Evolutionary conservation across 2,888 invertebrate genomes (phyloP).

Genomic region (Atrina japonica): DNA sequence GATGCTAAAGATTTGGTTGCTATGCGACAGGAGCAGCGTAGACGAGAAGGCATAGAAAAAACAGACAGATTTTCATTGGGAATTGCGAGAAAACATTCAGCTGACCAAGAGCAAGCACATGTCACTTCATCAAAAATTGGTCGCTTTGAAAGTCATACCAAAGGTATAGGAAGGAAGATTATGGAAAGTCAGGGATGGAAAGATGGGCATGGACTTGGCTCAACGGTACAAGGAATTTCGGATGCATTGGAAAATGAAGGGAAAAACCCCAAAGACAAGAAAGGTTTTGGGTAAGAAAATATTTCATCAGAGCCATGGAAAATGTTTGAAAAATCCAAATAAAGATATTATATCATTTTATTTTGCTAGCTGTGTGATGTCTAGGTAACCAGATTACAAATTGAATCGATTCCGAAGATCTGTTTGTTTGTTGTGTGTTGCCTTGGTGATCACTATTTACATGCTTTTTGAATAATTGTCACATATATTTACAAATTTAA

Average conservation of each 20-base stretch:
- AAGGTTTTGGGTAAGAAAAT: conserved; percentile 73
- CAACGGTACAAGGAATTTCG: conserved; percentile 75
- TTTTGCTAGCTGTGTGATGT: too few relatives aligned
- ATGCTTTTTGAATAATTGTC: too few relatives aligned
- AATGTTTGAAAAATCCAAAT: too few relatives aligned
- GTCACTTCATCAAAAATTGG: conserved; percentile 69
- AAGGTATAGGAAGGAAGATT: conserved; percentile 81
- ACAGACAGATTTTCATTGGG: conserved; percentile 68
- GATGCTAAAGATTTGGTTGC: conserved; percentile 81
- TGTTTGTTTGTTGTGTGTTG: too few relatives aligned
- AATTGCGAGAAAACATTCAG: conserved; percentile 46
- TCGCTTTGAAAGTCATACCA: conserved; percentile 81
- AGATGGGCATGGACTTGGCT: conserved; percentile 82
- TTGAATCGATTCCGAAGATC: too few relatives aligned
- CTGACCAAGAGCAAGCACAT: conserved; percentile 8
- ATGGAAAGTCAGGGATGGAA: conserved; percentile 82
- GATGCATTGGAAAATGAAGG: conserved; percentile 78
- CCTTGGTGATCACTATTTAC: too few relatives aligned
- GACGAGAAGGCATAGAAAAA: conserved; percentile 65
- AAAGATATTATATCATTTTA: too few relatives aligned
- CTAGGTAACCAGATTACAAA: too few relatives aligned
- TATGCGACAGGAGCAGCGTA: conserved; percentile 79
- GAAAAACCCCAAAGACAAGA: conserved; percentile 71
- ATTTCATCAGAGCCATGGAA: too few relatives aligned
- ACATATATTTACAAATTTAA: too few relatives aligned